Evolutionary conservation across 2,113 vertebrate genomes (phyloP), one percentile per base, ranked within the genome.

Genomic region (Dendropsophus ebraccatus): DNA sequence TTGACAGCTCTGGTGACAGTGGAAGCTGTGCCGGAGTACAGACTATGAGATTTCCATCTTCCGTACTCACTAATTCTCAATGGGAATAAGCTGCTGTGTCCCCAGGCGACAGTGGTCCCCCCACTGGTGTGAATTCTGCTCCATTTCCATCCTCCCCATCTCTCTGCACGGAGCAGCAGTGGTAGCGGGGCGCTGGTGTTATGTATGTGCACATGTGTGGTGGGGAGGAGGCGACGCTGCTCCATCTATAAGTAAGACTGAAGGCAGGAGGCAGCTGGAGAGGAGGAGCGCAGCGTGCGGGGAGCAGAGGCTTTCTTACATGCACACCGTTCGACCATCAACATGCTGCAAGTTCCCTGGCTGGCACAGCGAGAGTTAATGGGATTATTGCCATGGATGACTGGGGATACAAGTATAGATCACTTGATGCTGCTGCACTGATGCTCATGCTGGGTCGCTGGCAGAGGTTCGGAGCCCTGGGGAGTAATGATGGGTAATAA

Each of bases 261-360:
- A 90, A 92, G 91, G 91, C 94, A 92, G 93, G 90, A 92, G 92
- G 92, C 93, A 93, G 93, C 92, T 93, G 93, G 93, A 90, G 92
- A 93, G 94, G 93, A 94, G 94, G 92, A 92, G 93, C 89, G 91
- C 87, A 93, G 35, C 88, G 91, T 90, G 91, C 90, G 81, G 79
- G 76, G 89, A 76, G 91, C 92, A 91, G 90, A 91, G 91, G 93
- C 91, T 94, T 93, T 93, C 91, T 23, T 84, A 91, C 90, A 89
- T 91, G 89, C 89, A 87, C 85, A 41, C 69, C 90, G 90, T 92
- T 92, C 90, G 89, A 91, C 89, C 91, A 87, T 90, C 89, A 87
- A 89, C 87, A 88, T 87, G 86, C 83, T 80, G 87, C 90, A 92
- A 94, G 92, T 94, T 95, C 89, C 89, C 86, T 89, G 90, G 80